A percentile compares a stretch with the other conserved stretches of the same genome.
These are phyloP conservation scores for Syritta pipiens DNA, from an alignment of 2,888 invertebrate genomes.

Conservation along the genomic window DNA sequence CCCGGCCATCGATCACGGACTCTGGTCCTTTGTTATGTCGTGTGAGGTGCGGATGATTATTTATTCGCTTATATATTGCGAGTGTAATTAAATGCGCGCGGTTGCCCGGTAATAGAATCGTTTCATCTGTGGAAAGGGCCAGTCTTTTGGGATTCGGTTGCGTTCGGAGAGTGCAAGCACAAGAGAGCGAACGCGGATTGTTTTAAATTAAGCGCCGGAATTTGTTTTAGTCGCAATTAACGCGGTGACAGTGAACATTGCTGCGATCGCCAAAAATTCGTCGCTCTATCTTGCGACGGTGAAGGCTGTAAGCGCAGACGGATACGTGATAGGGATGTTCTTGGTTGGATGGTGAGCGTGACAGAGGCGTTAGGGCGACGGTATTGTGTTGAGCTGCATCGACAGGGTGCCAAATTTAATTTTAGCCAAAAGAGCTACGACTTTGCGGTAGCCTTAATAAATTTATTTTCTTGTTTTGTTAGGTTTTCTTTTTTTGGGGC, in stretches of 20 bases:
- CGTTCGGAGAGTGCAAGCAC: not conserved
- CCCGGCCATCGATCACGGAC: constrained; percentile 53
- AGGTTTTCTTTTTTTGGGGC: no score
- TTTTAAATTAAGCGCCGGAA: constrained; percentile 68
- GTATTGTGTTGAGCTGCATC: constrained; percentile 30
- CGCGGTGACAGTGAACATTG: constrained; percentile 62
- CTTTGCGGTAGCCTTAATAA: no score
- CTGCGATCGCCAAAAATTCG: constrained; percentile 55
- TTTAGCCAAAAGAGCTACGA: constrained; percentile 38
- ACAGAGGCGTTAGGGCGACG: constrained; percentile 7
- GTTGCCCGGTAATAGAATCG: constrained; percentile 35
- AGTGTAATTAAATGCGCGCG: constrained; percentile 50
- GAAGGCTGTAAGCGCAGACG: constrained; percentile 37
- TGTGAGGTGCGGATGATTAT: constrained; percentile 37
- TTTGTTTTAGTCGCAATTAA: constrained; percentile 59
- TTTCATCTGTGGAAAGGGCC: constrained; percentile 1
- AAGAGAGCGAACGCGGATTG: constrained; percentile 33
- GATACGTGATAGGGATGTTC: constrained; percentile 60
- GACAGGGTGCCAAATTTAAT: constrained; percentile 63
- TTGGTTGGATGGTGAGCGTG: constrained; percentile 47
- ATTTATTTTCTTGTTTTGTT: no score
- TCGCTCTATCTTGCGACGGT: constrained; percentile 27
- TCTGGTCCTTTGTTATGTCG: constrained; percentile 48
- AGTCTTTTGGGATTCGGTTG: not conserved
- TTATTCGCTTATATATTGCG: constrained; percentile 59